Percentiles rank a stretch among this genome's conserved stretches.
These are phyloP conservation scores for Sebastes miniatus DNA, from an alignment of 2,797 vertebrate species.

Conservation along the genomic window DNA sequence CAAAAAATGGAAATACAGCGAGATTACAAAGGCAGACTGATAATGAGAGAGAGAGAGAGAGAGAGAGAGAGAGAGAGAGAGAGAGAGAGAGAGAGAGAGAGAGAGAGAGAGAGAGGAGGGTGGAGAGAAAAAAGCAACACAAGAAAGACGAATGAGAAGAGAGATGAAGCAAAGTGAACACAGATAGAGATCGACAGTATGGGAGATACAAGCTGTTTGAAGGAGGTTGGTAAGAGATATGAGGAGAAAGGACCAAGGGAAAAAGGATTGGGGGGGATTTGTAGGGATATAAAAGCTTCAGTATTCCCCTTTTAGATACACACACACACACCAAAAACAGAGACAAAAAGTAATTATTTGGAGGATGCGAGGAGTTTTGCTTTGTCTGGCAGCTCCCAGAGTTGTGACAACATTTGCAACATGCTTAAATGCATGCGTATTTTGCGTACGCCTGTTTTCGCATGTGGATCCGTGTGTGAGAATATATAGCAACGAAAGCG, in stretches of 20 bases:
- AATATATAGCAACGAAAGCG: conserved; percentile 24
- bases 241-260: conserved; percentile 45
- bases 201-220: conserved; percentile 60
- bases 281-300: conserved; percentile 52
- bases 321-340: conserved; percentile 18
- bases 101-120: not conserved
- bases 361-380: not conserved
- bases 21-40: conserved; percentile 32
- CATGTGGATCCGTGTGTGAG: conserved; percentile 12
- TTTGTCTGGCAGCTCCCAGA: not conserved
- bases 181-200: conserved; percentile 59
- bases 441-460: not conserved
- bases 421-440: conserved; percentile 4
- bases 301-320: conserved; percentile 44
- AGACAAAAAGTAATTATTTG: conserved; percentile 39
- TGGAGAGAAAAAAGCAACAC: conserved; percentile 17
- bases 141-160: conserved; percentile 38
- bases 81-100: not conserved
- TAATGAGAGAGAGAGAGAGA: conserved; percentile 32
- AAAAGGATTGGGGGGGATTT: conserved; percentile 56
- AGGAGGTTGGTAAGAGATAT: conserved; percentile 55
- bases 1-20: conserved; percentile 37
- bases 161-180: conserved; percentile 53
- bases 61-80: not conserved
- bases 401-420: conserved; percentile 2